These are phyloP conservation scores for Hydrotaea diabolus DNA, from an alignment of 2,888 invertebrate genomes.

Conservation along the genomic window DNA sequence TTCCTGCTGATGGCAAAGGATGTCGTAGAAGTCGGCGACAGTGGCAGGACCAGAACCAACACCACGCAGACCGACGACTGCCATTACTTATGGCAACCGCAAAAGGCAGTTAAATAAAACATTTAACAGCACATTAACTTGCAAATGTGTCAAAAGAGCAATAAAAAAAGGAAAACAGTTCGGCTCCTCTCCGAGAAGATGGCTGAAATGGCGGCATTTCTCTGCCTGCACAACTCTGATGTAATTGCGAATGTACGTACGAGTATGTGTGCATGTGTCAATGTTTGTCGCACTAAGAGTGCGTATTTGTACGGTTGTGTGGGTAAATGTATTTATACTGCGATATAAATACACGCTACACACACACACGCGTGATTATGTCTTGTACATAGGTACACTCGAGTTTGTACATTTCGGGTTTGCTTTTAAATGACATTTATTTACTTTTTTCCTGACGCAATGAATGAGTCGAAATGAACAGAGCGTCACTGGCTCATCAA, in stretches of 20 bases:
- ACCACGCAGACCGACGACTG: background rate
- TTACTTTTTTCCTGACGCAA: background rate
- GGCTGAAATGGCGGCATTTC: background rate
- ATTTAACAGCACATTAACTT: constrained; percentile 63
- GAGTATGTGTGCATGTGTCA: too few species aligned
- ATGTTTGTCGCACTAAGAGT: too few species aligned
- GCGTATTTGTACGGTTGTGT: too few species aligned
- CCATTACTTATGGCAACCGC: constrained; percentile 49
- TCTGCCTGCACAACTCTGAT: too few species aligned
- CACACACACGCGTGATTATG: background rate
- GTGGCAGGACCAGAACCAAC: background rate
- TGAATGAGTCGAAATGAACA: background rate
- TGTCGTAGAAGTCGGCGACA: background rate
- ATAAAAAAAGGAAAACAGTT: constrained; percentile 47
- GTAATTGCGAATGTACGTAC: too few species aligned
- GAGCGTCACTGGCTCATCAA: background rate
- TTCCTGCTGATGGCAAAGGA: background rate
- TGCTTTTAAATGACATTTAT: constrained; percentile 8
- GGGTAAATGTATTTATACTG: background rate
- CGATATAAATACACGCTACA: background rate
- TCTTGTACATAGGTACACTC: too few species aligned
- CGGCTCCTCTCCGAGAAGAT: background rate
- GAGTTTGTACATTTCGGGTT: background rate
- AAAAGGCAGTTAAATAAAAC: constrained; percentile 53
- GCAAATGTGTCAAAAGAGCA: constrained; percentile 59